Percentiles rank a stretch among this genome's conserved stretches.
Evolutionary conservation across 2,113 vertebrate genomes (phyloP).

Genomic region (Hystrix cristata): DNA sequence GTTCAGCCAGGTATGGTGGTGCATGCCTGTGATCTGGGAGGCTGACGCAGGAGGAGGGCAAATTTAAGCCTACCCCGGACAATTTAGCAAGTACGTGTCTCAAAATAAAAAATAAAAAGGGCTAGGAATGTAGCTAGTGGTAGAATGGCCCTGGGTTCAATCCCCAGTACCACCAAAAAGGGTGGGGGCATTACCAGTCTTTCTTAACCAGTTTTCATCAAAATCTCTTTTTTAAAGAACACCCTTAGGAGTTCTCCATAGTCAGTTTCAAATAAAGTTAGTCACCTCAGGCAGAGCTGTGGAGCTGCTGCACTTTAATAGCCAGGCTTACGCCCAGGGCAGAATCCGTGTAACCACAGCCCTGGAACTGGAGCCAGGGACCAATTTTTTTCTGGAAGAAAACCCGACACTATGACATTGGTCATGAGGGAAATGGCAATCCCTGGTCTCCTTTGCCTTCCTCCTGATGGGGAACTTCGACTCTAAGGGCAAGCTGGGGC

Average conservation of each 20-base stretch:
- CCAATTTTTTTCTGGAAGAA: not conserved
- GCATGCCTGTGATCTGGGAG: not conserved
- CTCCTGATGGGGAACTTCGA: not conserved
- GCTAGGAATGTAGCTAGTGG: not conserved
- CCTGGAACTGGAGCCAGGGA: not conserved
- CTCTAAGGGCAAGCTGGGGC: not conserved
- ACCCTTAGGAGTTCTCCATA: not conserved
- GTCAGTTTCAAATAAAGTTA: not conserved
- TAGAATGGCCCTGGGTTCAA: not conserved
- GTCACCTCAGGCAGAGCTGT: not conserved
- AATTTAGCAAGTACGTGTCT: not conserved
- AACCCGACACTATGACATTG: not conserved
- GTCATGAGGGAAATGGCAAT: not conserved
- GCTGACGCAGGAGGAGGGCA: not conserved
- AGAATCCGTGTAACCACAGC: not conserved
- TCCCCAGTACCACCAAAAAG: not conserved
- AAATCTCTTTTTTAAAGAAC: not conserved
- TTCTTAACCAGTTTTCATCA: not conserved
- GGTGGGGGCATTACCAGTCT: not conserved
- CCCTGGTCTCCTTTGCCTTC: not conserved
- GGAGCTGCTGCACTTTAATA: not conserved
- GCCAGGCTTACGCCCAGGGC: not conserved
- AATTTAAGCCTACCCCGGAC: not conserved
- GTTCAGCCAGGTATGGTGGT: not conserved
- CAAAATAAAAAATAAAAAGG: not conserved